These are phyloP conservation scores for Camelus dromedarius DNA, from an alignment of 2,113 vertebrate genomes.

Conservation along the genomic window DNA sequence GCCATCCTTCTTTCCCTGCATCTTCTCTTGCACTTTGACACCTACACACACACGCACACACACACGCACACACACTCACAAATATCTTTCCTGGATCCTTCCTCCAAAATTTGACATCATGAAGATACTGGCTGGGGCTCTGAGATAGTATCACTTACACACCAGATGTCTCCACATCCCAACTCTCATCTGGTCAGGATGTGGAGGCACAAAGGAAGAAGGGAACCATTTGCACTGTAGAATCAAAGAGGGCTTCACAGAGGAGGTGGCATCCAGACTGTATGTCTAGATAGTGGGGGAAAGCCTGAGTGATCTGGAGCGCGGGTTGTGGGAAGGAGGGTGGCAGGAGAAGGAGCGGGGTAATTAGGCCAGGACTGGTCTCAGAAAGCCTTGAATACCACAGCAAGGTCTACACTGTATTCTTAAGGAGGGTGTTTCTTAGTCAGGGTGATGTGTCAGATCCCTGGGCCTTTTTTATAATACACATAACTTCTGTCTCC, in stretches of 20 bases:
- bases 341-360: neutral
- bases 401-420: neutral
- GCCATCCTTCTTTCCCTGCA: neutral
- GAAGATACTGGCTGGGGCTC: accelerated
- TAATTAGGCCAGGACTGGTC: neutral
- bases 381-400: neutral
- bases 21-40: neutral
- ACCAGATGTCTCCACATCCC: neutral
- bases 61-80: neutral
- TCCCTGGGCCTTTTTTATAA: neutral
- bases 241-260: neutral
- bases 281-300: neutral
- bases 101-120: neutral
- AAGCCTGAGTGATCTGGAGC: too few relatives aligned
- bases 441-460: neutral
- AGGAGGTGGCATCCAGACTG: neutral
- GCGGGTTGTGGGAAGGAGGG: neutral
- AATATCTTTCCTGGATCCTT: neutral
- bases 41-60: neutral
- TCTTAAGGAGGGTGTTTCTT: neutral
- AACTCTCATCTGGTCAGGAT: neutral
- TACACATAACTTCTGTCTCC: neutral
- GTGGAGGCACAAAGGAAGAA: neutral
- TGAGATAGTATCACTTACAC: neutral
- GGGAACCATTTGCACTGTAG: neutral